These are phyloP conservation scores for Microtus pennsylvanicus DNA, from an alignment of 2,113 vertebrate genomes.

Conservation along the genomic window DNA sequence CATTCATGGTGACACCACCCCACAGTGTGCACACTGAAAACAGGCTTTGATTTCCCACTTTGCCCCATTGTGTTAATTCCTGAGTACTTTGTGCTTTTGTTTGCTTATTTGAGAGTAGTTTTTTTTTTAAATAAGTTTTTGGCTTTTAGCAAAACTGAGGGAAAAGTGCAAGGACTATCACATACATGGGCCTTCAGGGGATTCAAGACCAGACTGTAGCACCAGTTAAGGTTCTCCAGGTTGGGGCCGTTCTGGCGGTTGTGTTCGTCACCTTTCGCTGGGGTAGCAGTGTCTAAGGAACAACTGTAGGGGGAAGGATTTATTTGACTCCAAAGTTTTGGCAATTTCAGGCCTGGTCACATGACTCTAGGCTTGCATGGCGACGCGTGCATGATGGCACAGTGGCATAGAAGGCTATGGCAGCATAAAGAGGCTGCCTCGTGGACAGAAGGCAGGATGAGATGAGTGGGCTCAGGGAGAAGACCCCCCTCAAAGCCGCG, in stretches of 20 bases:
- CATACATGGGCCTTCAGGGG: neutral
- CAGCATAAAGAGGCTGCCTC: neutral
- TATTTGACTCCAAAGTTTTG: neutral
- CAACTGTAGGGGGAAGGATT: neutral
- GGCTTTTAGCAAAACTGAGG: neutral
- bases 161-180: too few species aligned
- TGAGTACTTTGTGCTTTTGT: neutral
- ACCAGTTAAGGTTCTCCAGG: neutral
- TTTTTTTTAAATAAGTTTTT: neutral
- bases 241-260: neutral
- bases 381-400: too few species aligned
- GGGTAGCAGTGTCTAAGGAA: neutral
- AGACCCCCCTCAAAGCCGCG: neutral
- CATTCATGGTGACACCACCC: neutral
- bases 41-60: slow-evolving; percentile 35
- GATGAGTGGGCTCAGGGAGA: neutral
- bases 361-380: neutral
- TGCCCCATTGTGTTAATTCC: slow-evolving; percentile 14
- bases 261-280: neutral
- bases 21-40: slow-evolving; percentile 12
- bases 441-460: neutral
- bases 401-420: too few species aligned
- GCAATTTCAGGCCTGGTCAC: neutral
- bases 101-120: neutral
- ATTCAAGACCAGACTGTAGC: neutral